These are phyloP conservation scores for Oostethus manadensis DNA, from an alignment of 2,113 vertebrate genomes.

Conservation along the genomic window DNA sequence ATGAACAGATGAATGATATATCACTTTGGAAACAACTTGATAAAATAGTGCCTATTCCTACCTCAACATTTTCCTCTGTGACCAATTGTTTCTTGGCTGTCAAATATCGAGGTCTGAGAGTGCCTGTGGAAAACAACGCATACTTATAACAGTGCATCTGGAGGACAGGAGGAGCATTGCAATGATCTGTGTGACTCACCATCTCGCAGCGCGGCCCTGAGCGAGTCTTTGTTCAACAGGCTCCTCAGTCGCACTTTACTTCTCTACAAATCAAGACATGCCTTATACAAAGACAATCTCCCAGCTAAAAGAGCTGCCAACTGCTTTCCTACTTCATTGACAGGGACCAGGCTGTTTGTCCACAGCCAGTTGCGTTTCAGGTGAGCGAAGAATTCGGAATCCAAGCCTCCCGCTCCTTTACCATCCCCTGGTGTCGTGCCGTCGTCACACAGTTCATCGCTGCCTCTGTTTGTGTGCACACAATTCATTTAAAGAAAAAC, in stretches of 20 bases:
- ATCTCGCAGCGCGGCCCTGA: slow-evolving; percentile 69
- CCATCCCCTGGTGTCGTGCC: slow-evolving; percentile 84
- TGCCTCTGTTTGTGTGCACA: slow-evolving; percentile 71
- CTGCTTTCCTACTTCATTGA: slow-evolving; percentile 65
- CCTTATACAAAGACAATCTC: not conserved
- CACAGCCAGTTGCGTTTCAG: slow-evolving; percentile 97
- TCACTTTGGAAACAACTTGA: not conserved
- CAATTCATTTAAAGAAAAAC: too few species aligned
- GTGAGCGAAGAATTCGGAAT: slow-evolving; percentile 89
- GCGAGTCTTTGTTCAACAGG: slow-evolving; percentile 77
- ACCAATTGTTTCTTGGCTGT: slow-evolving; percentile 29
- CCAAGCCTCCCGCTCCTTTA: slow-evolving; percentile 85
- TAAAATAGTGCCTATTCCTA: slow-evolving; percentile 4
- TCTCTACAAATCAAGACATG: slow-evolving; percentile 22
- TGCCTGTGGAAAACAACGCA: slow-evolving; percentile 14
- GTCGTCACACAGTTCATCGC: slow-evolving; percentile 77
- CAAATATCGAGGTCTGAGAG: slow-evolving; percentile 14
- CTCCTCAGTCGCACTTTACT: slow-evolving; percentile 80
- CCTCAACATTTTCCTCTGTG: slow-evolving; percentile 33
- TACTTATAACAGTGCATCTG: not conserved
- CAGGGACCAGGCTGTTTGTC: slow-evolving; percentile 84
- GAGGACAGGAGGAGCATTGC: not conserved
- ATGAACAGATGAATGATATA: too few species aligned
- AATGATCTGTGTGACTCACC: slow-evolving; percentile 63
- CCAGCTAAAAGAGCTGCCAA: too few species aligned